Conservation (phyloP, 2,888 invertebrate species). For the Volucella inanis region DNA sequence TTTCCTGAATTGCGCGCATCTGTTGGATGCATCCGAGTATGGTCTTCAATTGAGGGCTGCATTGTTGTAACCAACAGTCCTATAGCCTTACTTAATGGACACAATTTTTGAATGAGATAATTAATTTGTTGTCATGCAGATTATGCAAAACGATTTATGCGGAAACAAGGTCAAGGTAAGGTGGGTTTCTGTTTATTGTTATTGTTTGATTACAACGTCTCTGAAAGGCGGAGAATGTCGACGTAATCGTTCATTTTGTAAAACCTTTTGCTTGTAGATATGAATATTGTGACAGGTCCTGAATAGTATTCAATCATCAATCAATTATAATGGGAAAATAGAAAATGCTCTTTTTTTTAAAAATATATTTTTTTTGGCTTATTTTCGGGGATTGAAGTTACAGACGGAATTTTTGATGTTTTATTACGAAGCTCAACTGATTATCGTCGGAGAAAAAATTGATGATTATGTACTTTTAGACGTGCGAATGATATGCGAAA, state of each 20-base stretch:
- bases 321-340: background rate
- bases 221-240: background rate
- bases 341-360: slow-evolving; percentile 16
- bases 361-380: slow-evolving; percentile 4
- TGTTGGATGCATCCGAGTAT: background rate
- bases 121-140: slow-evolving; percentile 15
- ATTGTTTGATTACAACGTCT: slow-evolving; percentile 4
- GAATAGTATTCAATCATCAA: background rate
- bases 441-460: background rate
- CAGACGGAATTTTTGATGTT: slow-evolving; percentile 35
- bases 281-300: background rate
- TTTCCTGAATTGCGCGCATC: slow-evolving; percentile 53
- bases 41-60: slow-evolving; percentile 42
- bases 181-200: background rate
- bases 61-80: slow-evolving; percentile 14
- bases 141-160: slow-evolving; percentile 14
- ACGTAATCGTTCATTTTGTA: slow-evolving; percentile 11
- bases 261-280: background rate
- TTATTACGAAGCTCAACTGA: background rate
- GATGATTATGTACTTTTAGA: background rate
- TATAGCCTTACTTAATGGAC: slow-evolving; percentile 23
- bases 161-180: slow-evolving; percentile 6
- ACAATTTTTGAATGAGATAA: slow-evolving; percentile 4
- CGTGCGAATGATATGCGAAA: background rate
- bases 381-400: slow-evolving; percentile 3